Conservation (phyloP, 2,888 invertebrate species). For the Litoditis marina region DNA sequence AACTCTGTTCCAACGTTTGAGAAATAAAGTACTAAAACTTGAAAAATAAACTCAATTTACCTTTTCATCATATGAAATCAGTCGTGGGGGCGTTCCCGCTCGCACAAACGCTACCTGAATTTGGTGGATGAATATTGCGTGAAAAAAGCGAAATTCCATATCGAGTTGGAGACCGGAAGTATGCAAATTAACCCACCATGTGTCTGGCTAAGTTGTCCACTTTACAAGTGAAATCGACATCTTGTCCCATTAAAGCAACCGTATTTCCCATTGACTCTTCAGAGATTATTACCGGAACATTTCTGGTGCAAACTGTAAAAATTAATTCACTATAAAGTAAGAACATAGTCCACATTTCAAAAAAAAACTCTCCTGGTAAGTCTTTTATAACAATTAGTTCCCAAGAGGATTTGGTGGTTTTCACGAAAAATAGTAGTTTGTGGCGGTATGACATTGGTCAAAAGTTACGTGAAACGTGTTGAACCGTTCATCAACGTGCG, state of each 20-base stretch:
- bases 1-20: too few relatives aligned
- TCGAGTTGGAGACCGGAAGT: too few relatives aligned
- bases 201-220: constrained; percentile 64
- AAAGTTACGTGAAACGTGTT: too few relatives aligned
- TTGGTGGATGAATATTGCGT: too few relatives aligned
- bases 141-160: too few relatives aligned
- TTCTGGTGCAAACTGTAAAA: constrained; percentile 54
- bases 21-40: too few relatives aligned
- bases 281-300: constrained; percentile 44
- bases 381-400: neutral
- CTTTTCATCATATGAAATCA: constrained; percentile 56
- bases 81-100: constrained; percentile 51
- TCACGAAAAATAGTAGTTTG: too few relatives aligned
- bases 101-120: constrained; percentile 58
- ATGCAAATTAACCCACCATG: constrained; percentile 63
- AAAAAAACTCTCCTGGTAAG: neutral
- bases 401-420: neutral
- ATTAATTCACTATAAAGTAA: too few relatives aligned
- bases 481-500: too few relatives aligned
- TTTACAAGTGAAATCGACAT: constrained; percentile 57
- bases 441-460: too few relatives aligned
- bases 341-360: neutral
- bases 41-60: too few relatives aligned
- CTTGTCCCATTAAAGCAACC: constrained; percentile 55
- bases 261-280: constrained; percentile 54